A percentile compares a stretch with the other conserved stretches of the same genome.
These are phyloP conservation scores for Stictonetta naevosa DNA, from an alignment of 2,113 vertebrate species.

Conservation along the genomic window DNA sequence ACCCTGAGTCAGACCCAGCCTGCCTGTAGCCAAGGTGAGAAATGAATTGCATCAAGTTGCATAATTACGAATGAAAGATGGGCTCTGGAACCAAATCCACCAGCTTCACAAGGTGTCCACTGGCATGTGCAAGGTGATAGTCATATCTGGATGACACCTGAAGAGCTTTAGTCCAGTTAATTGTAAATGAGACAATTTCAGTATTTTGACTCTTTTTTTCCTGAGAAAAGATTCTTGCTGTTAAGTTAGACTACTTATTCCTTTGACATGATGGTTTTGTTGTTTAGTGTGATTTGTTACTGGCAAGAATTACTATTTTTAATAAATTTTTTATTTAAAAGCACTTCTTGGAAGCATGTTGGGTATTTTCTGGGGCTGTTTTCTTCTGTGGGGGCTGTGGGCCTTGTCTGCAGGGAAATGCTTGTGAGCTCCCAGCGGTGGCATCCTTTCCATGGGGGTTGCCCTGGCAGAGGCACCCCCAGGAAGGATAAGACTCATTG, in stretches of 20 bases:
- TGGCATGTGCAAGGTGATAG: neutral
- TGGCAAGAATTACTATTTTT: neutral
- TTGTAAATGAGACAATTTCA: neutral
- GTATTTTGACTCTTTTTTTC: neutral
- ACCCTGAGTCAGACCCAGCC: neutral
- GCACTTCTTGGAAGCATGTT: neutral
- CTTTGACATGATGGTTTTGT: neutral
- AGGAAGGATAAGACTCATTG: fast-evolving
- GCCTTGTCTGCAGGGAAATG: neutral
- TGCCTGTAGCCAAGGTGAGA: neutral
- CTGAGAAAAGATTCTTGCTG: neutral
- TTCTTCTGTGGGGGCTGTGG: neutral
- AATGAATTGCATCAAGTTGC: neutral
- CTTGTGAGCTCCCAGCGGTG: neutral
- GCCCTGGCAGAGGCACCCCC: neutral
- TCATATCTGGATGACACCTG: neutral
- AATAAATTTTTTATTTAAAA: neutral
- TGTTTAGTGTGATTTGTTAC: neutral
- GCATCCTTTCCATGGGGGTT: neutral
- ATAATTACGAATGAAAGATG: neutral
- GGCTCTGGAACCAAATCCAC: neutral
- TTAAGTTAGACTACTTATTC: neutral
- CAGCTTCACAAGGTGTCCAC: neutral
- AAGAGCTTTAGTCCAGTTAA: neutral
- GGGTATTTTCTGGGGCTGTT: neutral